Evolutionary conservation across 2,888 invertebrate species (phyloP).

Genomic region (Melipona beecheii): DNA sequence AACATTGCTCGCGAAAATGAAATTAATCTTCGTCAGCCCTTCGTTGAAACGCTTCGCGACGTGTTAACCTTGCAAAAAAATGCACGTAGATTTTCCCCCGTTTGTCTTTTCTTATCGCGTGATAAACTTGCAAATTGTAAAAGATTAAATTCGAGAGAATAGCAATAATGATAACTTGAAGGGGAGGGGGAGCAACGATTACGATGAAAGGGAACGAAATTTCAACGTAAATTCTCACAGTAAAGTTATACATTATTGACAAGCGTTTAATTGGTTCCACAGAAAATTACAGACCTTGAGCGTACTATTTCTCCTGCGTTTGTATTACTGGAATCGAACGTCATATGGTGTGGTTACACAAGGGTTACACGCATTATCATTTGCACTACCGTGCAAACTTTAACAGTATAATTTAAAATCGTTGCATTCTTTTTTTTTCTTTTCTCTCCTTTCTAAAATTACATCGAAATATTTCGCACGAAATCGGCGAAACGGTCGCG

Average conservation of each 20-base stretch:
- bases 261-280: slow-evolving; percentile 68
- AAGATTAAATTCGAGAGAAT: not conserved
- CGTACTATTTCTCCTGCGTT: not conserved
- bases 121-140: not conserved
- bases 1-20: slow-evolving; percentile 8
- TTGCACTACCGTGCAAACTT: not conserved
- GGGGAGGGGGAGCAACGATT: not conserved
- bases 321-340: not conserved
- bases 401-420: not conserved
- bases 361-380: not conserved
- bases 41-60: not conserved
- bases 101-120: not conserved
- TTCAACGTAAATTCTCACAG: slow-evolving; percentile 7
- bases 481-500: not conserved
- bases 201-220: not conserved
- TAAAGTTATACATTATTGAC: slow-evolving; percentile 49
- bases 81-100: too few relatives aligned
- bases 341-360: not conserved
- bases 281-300: slow-evolving; percentile 71
- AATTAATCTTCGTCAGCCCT: slow-evolving; percentile 14
- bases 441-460: not conserved
- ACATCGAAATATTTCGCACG: not conserved
- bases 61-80: not conserved
- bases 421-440: not conserved
- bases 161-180: not conserved